A percentile compares a stretch with the other conserved stretches of the same genome.
Conservation (phyloP, 1,140 invertebrate species). For the Bombyx mandarina region DNA sequence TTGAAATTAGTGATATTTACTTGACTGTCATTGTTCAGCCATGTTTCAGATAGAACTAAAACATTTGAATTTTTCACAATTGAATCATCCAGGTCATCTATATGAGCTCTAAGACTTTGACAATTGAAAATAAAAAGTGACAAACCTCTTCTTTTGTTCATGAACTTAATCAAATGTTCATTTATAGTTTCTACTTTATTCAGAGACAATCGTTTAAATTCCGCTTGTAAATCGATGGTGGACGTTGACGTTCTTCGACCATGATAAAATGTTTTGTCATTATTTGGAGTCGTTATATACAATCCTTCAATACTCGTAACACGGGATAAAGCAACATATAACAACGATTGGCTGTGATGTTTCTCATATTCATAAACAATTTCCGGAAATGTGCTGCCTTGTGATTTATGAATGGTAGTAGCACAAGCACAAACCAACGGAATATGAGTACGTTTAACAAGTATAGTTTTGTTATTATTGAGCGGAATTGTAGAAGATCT, state of each 20-base stretch:
- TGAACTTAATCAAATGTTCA: conserved; percentile 1
- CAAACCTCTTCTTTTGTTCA: conserved; percentile 4
- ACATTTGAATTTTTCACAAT: background rate
- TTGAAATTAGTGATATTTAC: conserved; percentile 3
- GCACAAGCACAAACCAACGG: conserved; percentile 2
- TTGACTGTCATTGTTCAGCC: conserved; percentile 1
- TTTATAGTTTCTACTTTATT: conserved; percentile 4
- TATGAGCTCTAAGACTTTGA: conserved; percentile 3
- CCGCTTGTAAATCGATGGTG: conserved; percentile 4
- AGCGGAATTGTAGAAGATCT: conserved; percentile 2
- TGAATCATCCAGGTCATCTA: background rate
- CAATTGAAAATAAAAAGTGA: conserved; percentile 3
- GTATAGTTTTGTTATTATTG: conserved; percentile 7
- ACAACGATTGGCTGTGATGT: background rate
- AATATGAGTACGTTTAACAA: conserved; percentile 2
- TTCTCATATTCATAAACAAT: too few relatives aligned
- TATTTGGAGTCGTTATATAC: conserved; percentile 3
- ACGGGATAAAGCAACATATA: conserved; percentile 8
- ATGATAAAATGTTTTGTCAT: conserved; percentile 8
- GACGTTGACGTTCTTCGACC: conserved; percentile 1
- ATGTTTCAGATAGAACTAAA: conserved; percentile 5
- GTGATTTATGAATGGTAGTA: conserved; percentile 1
- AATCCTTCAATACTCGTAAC: conserved; percentile 8
- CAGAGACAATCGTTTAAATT: conserved; percentile 6
- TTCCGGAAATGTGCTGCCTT: conserved; percentile 3